phyloP scores from a whole-genome alignment of 2,888 invertebrate species.

The Odontomyia ornata region DNA sequence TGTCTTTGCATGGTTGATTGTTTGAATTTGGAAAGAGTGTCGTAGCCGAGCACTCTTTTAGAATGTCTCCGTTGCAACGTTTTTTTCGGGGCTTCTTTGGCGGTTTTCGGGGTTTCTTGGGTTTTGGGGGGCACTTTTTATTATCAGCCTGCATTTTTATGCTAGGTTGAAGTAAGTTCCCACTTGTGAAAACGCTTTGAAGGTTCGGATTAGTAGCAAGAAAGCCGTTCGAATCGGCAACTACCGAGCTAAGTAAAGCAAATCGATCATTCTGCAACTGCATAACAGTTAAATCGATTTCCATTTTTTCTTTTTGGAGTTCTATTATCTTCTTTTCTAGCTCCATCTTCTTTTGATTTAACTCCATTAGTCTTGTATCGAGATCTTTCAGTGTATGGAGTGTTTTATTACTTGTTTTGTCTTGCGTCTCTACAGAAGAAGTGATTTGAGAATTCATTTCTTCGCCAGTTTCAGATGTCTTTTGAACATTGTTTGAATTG shows the following conservation, averaged over 20 bases:
- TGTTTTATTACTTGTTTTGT: constrained; percentile 55
- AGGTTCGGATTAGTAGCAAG: neutral
- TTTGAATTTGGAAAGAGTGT: neutral
- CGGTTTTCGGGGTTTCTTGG: constrained; percentile 37
- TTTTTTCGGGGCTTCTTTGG: constrained; percentile 50
- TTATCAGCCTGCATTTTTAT: neutral
- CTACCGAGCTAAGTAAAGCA: constrained; percentile 57
- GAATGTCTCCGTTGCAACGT: constrained; percentile 49
- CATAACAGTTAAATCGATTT: constrained; percentile 58
- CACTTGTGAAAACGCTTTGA: neutral
- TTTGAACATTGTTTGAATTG: neutral
- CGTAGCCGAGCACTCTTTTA: constrained; percentile 47
- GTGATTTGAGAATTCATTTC: neutral
- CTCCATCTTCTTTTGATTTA: constrained; percentile 60
- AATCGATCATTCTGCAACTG: constrained; percentile 61
- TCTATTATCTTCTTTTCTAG: constrained; percentile 62
- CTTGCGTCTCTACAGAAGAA: constrained; percentile 45
- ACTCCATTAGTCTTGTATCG: constrained; percentile 59
- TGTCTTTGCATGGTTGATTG: constrained; percentile 8
- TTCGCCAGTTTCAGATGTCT: too few species aligned
- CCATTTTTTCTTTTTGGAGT: constrained; percentile 61
- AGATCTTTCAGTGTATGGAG: constrained; percentile 58
- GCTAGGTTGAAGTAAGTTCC: too few species aligned
- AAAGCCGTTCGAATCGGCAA: constrained; percentile 48
- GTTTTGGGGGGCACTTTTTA: neutral